phyloP scores from a whole-genome alignment of 2,888 invertebrate genomes.

The Baronia brevicornis region DNA sequence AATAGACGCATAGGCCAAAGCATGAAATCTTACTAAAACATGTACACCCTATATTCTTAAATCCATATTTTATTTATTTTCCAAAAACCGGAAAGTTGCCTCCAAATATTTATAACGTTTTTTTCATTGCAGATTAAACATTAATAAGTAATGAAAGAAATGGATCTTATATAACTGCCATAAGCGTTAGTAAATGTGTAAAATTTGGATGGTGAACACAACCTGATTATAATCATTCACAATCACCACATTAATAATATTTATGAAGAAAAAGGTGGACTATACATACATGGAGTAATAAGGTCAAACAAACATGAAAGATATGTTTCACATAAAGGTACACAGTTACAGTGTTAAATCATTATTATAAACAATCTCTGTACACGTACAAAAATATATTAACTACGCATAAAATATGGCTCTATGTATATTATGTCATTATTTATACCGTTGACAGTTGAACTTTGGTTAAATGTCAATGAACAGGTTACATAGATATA shows the following conservation, averaged over 20 bases:
- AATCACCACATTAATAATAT: constrained; percentile 11
- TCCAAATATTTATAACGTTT: constrained; percentile 15
- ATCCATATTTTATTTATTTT: too few species aligned
- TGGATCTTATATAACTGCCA: constrained; percentile 10
- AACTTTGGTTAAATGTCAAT: constrained; percentile 31
- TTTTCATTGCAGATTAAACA: constrained; percentile 8
- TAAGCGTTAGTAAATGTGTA: constrained; percentile 18
- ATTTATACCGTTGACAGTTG: constrained; percentile 31
- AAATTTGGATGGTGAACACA: constrained; percentile 44
- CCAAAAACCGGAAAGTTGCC: too few species aligned
- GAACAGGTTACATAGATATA: constrained; percentile 2
- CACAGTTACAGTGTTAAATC: constrained; percentile 33
- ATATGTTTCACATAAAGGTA: constrained; percentile 34
- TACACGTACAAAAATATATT: constrained; percentile 66
- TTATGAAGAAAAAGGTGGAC: constrained; percentile 16
- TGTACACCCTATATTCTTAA: too few species aligned
- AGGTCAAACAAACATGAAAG: constrained; percentile 21
- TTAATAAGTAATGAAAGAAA: constrained; percentile 5
- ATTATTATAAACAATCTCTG: constrained; percentile 44
- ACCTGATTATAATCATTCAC: constrained; percentile 26
- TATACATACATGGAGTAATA: constrained; percentile 15
- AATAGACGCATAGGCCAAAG: too few species aligned
- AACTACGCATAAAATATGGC: constrained; percentile 55
- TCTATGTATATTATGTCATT: constrained; percentile 36
- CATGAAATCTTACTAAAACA: too few species aligned